Evolutionary conservation across 2,113 vertebrate genomes (phyloP).

Genomic region (Lanius ludovicianus): DNA sequence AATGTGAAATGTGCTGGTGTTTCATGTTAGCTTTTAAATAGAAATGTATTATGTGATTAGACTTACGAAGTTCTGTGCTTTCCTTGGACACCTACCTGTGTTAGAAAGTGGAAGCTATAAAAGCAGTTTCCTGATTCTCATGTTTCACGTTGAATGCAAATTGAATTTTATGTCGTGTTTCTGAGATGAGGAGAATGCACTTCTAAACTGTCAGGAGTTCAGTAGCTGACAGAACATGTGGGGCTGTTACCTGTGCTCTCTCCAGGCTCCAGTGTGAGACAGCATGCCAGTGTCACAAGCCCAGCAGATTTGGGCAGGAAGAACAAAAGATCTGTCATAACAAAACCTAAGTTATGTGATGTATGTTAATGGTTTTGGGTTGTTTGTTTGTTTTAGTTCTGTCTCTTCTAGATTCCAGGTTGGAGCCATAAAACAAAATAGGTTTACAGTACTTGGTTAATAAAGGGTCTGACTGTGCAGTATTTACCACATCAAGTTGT

Average conservation of each 20-base stretch:
- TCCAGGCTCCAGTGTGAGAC: background rate
- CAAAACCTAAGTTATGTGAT: background rate
- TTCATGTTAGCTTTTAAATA: background rate
- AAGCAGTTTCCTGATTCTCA: background rate
- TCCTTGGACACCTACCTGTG: background rate
- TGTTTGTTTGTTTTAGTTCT: background rate
- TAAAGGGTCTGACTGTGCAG: background rate
- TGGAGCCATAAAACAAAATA: background rate
- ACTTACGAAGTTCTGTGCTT: background rate
- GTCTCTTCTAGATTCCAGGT: background rate
- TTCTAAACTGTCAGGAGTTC: background rate
- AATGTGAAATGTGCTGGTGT: background rate
- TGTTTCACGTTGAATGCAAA: background rate
- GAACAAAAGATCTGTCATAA: background rate
- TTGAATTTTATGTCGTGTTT: background rate
- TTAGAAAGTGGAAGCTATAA: background rate
- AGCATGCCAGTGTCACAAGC: background rate
- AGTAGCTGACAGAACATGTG: background rate
- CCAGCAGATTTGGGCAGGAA: background rate
- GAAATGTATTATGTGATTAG: background rate
- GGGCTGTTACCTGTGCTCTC: background rate
- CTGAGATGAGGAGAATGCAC: background rate
- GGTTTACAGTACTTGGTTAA: background rate
- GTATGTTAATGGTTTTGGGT: background rate
- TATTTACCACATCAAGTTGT: background rate